Evolutionary conservation across 2,888 invertebrate species (phyloP), one percentile per base, ranked within the genome.

Genomic region (Acanthosepion pharaonis): DNA sequence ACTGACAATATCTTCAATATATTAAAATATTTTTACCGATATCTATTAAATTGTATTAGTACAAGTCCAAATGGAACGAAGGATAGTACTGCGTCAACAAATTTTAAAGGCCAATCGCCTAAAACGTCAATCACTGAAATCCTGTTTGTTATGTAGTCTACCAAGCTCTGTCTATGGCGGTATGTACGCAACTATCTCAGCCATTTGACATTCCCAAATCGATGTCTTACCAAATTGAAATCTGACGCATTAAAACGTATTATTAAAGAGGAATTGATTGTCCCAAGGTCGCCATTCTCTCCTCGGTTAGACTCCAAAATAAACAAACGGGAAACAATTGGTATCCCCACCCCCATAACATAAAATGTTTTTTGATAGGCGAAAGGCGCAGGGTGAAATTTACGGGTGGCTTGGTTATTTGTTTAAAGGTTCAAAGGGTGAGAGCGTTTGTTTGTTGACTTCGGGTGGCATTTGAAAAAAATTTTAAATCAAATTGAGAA

Each of bases 221-320:
- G 42, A 28, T 78, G 9, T 78, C 1, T 78, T n/a, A 78, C n/a
- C n/a, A 9, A 78, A 15, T 78, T n/a, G 33, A 33, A 33, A 78
- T 5, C 78, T n/a, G 78, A 33, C n/a, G n/a, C 78, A n/a, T 78
- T 28, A 9, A 8, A 25, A n/a, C 33, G 64, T 25, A 15, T 33
- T 78, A n/a, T 78, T 78, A 33, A 78, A 78, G 78, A 78, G 78
- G n/a, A n/a, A 78, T 78, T 78, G 78, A 78, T 78, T 78, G n/a
- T n/a, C 23, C 15, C 4, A 11, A 5, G n/a, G 78, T 78, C 78
- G n/a, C 33, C n/a, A 33, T n/a, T 78, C n/a, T 78, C 78, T 78
- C 78, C 11, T 78, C n/a, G 8, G 11, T 78, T 33, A 15, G n/a
- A 78, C 2, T 33, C n/a, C n/a, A 59, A 78, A 78, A 78, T 78